phyloP scores from a whole-genome alignment of 2,888 invertebrate genomes.

The Cyclophora punctaria region DNA sequence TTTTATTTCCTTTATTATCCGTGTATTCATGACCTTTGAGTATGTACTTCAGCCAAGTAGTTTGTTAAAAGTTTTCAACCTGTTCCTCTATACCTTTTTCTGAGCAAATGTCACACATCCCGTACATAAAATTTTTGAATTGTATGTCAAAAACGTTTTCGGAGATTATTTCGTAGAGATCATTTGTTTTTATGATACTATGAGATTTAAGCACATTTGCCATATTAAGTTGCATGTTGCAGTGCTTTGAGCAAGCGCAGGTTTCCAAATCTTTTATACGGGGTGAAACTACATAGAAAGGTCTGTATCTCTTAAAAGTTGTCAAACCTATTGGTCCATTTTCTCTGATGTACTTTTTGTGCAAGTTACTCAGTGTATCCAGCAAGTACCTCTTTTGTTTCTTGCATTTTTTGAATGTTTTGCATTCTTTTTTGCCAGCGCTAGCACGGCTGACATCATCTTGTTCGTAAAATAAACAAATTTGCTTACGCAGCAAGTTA shows the following conservation, averaged over 20 bases:
- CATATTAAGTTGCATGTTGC: constrained; percentile 2
- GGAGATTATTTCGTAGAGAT: neutral
- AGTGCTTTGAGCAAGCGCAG: constrained; percentile 1
- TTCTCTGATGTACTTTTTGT: constrained; percentile 2
- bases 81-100: neutral
- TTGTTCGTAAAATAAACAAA: neutral
- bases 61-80: neutral
- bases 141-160: neutral
- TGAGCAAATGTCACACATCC: neutral
- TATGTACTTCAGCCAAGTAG: constrained; percentile 1
- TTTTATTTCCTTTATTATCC: neutral
- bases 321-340: neutral
- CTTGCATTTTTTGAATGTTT: constrained; percentile 1
- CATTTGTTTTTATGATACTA: neutral
- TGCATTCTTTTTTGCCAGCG: constrained; percentile 1
- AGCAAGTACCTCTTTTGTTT: constrained; percentile 1
- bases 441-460: constrained; percentile 1
- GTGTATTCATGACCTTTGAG: neutral
- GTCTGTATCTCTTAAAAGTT: constrained; percentile 2
- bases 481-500: neutral
- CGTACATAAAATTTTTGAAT: neutral
- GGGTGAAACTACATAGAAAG: constrained; percentile 3
- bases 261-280: constrained; percentile 1
- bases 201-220: neutral
- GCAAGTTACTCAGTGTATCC: neutral